phyloP scores from a whole-genome alignment of 2,888 invertebrate genomes.

The Lycophotia porphyrea region DNA sequence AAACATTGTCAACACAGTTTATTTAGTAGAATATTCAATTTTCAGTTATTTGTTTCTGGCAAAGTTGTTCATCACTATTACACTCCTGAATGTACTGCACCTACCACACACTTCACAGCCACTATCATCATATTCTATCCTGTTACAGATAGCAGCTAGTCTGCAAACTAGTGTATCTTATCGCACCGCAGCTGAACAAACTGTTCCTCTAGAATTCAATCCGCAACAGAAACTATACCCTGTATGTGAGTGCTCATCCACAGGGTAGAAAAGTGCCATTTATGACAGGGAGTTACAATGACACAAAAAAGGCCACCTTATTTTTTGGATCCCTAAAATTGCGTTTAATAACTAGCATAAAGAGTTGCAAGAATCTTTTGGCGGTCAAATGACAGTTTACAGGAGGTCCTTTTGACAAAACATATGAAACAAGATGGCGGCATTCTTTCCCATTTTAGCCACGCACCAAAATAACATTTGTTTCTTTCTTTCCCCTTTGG shows the following conservation, averaged over 20 bases:
- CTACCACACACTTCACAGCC: background rate
- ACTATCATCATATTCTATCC: constrained; percentile 35
- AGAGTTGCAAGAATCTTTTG: background rate
- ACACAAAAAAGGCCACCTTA: background rate
- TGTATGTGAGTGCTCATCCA: background rate
- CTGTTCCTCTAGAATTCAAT: constrained; percentile 64
- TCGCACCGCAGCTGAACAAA: constrained; percentile 60
- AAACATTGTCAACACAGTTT: background rate
- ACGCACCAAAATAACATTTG: background rate
- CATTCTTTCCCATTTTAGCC: background rate
- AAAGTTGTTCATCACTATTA: background rate
- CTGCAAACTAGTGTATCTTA: constrained; percentile 54
- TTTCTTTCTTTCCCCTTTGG: too few relatives aligned
- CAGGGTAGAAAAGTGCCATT: background rate
- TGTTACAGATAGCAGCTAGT: constrained; percentile 35
- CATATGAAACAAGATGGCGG: background rate
- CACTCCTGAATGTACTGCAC: background rate
- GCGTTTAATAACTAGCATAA: background rate
- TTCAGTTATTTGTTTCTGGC: background rate
- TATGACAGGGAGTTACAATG: background rate
- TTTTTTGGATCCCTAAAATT: background rate
- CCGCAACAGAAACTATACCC: constrained; percentile 53
- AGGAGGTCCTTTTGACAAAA: background rate
- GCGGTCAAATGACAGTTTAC: background rate
- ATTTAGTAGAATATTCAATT: background rate